Conservation (phyloP, 2,797 vertebrate species). For the Melanotaenia trifasciata region DNA sequence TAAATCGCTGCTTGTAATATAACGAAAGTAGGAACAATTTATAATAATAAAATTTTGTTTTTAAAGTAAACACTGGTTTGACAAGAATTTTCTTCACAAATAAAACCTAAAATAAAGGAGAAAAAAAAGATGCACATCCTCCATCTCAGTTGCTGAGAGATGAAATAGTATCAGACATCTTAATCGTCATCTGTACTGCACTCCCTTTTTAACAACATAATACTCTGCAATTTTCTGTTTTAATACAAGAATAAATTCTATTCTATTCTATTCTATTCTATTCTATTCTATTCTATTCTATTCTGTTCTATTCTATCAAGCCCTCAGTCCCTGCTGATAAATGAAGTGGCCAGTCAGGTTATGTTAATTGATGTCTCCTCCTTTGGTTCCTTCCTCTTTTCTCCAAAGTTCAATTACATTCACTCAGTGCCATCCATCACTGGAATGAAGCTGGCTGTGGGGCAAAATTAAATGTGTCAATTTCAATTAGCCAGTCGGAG, state of each 20-base stretch:
- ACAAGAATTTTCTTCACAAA: slow-evolving; percentile 27
- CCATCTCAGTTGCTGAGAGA: not conserved
- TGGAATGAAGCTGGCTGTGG: slow-evolving; percentile 79
- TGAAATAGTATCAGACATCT: slow-evolving; percentile 24
- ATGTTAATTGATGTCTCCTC: slow-evolving; percentile 83
- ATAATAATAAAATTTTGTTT: too few species aligned
- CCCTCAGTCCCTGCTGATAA: slow-evolving; percentile 71
- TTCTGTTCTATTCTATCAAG: slow-evolving; percentile 49
- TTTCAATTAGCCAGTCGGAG: slow-evolving; percentile 81
- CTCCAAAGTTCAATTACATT: slow-evolving; percentile 85
- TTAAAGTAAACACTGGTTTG: not conserved
- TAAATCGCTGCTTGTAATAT: too few species aligned
- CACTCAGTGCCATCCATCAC: slow-evolving; percentile 85
- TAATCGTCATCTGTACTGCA: slow-evolving; percentile 14
- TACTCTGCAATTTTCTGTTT: not conserved
- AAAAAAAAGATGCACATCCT: not conserved
- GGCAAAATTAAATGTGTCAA: slow-evolving; percentile 85
- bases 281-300: slow-evolving; percentile 41
- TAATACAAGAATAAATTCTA: not conserved
- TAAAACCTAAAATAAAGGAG: slow-evolving; percentile 18
- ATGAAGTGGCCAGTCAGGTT: slow-evolving; percentile 78
- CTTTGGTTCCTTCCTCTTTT: slow-evolving; percentile 78
- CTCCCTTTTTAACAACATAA: not conserved
- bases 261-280: slow-evolving; percentile 30
- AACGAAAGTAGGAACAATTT: too few species aligned